Conservation (phyloP, 64 coral and sea anemone species). For the Platygyra sinensis region DNA sequence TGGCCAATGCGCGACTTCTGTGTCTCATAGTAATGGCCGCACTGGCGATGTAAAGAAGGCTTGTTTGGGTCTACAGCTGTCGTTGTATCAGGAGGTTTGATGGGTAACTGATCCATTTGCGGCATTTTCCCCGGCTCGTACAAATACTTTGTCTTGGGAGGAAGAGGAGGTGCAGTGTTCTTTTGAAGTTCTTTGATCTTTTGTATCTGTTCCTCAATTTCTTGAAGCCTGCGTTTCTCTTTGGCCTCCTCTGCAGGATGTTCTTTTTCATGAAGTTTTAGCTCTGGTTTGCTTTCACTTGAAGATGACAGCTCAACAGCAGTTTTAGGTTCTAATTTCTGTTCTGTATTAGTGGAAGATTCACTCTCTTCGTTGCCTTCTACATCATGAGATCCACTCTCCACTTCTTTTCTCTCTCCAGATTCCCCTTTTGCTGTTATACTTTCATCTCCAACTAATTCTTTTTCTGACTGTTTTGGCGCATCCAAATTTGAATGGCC, state of each 20-base stretch:
- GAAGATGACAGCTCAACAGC: background rate
- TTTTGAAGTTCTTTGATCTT: constrained; percentile 60
- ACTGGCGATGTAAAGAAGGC: constrained; percentile 60
- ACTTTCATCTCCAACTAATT: background rate
- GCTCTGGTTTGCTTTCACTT: background rate
- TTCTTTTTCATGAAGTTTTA: too few relatives aligned
- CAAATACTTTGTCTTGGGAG: constrained; percentile 21
- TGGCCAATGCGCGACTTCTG: constrained; percentile 53
- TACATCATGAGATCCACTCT: background rate
- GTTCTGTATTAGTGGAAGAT: background rate
- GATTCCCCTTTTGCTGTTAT: background rate
- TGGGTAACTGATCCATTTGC: background rate
- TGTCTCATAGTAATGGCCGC: constrained; percentile 71
- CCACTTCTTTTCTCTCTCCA: background rate
- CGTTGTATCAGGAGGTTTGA: constrained; percentile 1
- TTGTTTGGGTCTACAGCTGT: constrained; percentile 24
- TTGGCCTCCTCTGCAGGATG: background rate
- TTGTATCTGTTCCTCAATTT: constrained; percentile 53
- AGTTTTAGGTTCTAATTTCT: background rate
- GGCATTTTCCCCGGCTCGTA: constrained; percentile 66
- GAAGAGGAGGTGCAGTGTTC: background rate
- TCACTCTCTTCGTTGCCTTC: background rate
- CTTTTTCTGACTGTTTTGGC: background rate
- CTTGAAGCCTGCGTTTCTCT: background rate
- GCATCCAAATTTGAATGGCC: background rate